These are phyloP conservation scores for Sturmia bella DNA, from an alignment of 2,888 invertebrate species.

Conservation along the genomic window DNA sequence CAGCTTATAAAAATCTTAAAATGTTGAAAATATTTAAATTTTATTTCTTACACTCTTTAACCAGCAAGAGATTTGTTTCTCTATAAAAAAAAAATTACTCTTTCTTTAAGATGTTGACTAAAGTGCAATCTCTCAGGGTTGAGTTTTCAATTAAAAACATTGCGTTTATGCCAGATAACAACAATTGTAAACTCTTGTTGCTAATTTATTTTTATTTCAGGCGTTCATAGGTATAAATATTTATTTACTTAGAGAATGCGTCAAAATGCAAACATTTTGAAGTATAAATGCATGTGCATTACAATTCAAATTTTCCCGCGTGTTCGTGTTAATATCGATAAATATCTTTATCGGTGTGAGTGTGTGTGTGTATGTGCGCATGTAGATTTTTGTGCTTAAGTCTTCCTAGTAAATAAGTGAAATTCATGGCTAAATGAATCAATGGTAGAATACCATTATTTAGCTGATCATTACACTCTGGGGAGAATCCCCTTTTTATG, in stretches of 20 bases:
- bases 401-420: conserved; percentile 43
- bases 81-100: neutral
- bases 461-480: conserved; percentile 41
- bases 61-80: neutral
- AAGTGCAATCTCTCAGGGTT: conserved; percentile 22
- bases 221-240: neutral
- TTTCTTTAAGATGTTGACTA: conserved; percentile 9
- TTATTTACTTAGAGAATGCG: conserved; percentile 25
- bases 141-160: neutral
- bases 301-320: neutral
- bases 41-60: conserved; percentile 3
- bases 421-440: conserved; percentile 45
- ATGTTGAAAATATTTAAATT: neutral
- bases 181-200: conserved; percentile 21
- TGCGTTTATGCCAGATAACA: conserved; percentile 15
- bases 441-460: conserved; percentile 51
- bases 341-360: neutral
- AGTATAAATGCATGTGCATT: neutral
- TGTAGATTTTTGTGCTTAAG: neutral
- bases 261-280: conserved; percentile 41
- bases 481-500: conserved; percentile 49
- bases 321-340: neutral
- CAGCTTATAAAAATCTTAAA: neutral
- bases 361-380: neutral
- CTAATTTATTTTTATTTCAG: conserved; percentile 16